phyloP scores from a whole-genome alignment of 2,888 invertebrate species.

The Trisateles emortualis region DNA sequence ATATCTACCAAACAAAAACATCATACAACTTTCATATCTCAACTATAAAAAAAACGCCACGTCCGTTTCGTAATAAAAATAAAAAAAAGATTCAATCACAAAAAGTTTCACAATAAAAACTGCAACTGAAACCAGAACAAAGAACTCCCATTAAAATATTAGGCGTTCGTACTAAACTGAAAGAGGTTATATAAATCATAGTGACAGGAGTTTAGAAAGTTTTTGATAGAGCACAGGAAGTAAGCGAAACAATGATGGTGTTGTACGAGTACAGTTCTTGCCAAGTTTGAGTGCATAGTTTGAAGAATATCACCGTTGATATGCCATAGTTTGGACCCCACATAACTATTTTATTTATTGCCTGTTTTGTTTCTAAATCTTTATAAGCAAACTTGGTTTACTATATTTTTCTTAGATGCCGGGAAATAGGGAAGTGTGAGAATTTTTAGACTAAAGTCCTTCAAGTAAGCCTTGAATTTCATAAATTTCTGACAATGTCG shows the following conservation, averaged over 20 bases:
- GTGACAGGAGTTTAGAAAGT: slow-evolving; percentile 12
- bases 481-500: no score
- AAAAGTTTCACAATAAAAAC: slow-evolving; percentile 18
- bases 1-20: background rate
- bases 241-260: slow-evolving; percentile 28
- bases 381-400: no score
- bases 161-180: slow-evolving; percentile 4
- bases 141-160: slow-evolving; percentile 20
- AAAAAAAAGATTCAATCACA: slow-evolving; percentile 22
- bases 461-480: no score
- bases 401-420: no score
- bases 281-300: slow-evolving; percentile 29
- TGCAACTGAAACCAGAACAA: slow-evolving; percentile 12
- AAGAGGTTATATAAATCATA: slow-evolving; percentile 7
- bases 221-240: slow-evolving; percentile 26
- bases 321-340: background rate
- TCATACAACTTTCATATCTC: background rate
- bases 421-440: no score
- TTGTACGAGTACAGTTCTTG: slow-evolving; percentile 22
- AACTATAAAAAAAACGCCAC: background rate
- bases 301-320: slow-evolving; percentile 13
- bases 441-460: no score
- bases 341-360: no score
- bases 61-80: background rate
- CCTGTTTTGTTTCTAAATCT: no score